phyloP scores from a whole-genome alignment of 1,140 invertebrate species.

The Achroia grisella region DNA sequence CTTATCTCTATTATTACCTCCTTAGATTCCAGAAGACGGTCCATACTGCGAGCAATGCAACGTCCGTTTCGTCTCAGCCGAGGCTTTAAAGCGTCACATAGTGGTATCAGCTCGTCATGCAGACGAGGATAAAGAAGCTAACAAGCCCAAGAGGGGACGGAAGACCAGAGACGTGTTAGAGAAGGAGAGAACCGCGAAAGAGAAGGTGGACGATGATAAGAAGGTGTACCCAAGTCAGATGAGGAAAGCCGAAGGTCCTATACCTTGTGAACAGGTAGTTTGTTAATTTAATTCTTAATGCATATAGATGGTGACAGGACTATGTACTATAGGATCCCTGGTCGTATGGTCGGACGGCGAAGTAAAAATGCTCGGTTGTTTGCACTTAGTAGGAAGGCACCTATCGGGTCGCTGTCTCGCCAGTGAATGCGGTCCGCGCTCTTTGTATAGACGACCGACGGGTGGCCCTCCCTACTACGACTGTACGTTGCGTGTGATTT shows the following conservation, averaged over 20 bases:
- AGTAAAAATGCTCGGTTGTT: too few relatives aligned
- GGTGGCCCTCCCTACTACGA: too few relatives aligned
- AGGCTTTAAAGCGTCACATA: constrained; percentile 36
- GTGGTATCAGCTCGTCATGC: constrained; percentile 37
- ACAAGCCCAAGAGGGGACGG: constrained; percentile 23
- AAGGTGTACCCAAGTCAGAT: constrained; percentile 30
- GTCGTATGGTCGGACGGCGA: too few relatives aligned
- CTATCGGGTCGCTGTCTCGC: too few relatives aligned
- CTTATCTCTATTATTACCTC: too few relatives aligned
- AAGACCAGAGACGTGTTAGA: constrained; percentile 19
- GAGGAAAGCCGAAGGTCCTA: constrained; percentile 42
- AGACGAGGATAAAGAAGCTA: constrained; percentile 18
- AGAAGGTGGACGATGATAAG: constrained; percentile 15
- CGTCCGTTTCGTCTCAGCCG: constrained; percentile 33
- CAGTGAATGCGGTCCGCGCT: too few relatives aligned
- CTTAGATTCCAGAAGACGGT: constrained; percentile 44
- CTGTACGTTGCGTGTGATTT: too few relatives aligned
- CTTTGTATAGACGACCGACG: too few relatives aligned
- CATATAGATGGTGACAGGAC: too few relatives aligned
- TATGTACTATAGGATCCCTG: too few relatives aligned
- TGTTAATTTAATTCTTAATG: background rate
- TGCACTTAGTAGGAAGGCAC: too few relatives aligned
- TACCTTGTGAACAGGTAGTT: constrained; percentile 56
- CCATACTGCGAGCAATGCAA: constrained; percentile 43
- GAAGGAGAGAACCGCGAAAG: constrained; percentile 11